Percentiles rank a stretch among this genome's conserved stretches.
These are phyloP conservation scores for Griposia aprilina DNA, from an alignment of 2,888 invertebrate species.

Conservation along the genomic window DNA sequence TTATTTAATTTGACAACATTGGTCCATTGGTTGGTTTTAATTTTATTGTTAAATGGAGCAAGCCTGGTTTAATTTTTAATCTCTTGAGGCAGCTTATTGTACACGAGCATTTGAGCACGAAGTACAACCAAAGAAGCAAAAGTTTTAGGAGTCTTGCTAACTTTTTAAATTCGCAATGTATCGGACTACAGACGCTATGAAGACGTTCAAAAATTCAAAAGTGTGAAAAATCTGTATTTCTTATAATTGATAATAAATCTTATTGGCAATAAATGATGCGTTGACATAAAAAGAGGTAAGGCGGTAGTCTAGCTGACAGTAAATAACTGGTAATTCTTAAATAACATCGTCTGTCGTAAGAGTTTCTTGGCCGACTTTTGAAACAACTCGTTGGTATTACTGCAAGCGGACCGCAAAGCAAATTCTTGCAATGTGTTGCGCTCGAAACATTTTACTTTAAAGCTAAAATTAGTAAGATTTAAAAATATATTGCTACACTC, in stretches of 20 bases:
- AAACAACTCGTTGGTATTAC: constrained; percentile 57
- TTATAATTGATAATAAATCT: not conserved
- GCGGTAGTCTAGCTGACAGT: constrained; percentile 31
- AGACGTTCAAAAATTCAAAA: constrained; percentile 20
- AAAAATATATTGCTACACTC: constrained; percentile 2
- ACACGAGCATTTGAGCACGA: too few species aligned
- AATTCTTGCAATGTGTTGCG: constrained; percentile 41
- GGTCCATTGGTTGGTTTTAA: too few species aligned
- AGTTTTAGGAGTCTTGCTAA: constrained; percentile 1
- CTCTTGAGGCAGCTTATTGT: too few species aligned
- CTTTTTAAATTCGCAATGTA: not conserved
- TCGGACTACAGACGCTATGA: not conserved
- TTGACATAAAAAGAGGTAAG: constrained; percentile 36
- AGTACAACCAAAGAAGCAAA: not conserved
- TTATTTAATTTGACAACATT: too few species aligned
- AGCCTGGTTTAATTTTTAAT: too few species aligned
- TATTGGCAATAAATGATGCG: constrained; percentile 39
- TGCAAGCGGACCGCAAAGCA: constrained; percentile 34
- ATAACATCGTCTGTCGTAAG: constrained; percentile 64
- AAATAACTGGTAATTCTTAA: constrained; percentile 57
- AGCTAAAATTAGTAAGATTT: not conserved
- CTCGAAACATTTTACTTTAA: constrained; percentile 18
- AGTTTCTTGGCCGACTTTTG: constrained; percentile 66
- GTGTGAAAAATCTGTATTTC: constrained; percentile 9
- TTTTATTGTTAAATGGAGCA: too few species aligned